These are phyloP conservation scores for Glomeris maerens DNA, from an alignment of 1,140 invertebrate species.

Conservation along the genomic window DNA sequence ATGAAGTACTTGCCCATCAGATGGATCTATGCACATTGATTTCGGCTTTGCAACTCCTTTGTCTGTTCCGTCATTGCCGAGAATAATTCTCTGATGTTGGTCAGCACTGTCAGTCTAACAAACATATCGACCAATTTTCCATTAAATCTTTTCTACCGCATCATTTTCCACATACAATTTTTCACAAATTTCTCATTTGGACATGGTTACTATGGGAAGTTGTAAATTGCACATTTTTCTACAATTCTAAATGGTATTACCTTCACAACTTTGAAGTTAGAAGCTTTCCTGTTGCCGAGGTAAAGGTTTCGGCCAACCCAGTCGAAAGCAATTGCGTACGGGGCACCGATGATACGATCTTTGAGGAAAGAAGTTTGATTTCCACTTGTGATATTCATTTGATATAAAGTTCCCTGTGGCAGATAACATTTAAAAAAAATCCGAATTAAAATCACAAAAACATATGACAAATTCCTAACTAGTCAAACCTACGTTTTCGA, in stretches of 20 bases:
- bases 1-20: conserved; percentile 54
- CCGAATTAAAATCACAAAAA: conserved; percentile 13
- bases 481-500: conserved; percentile 29
- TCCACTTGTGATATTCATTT: conserved; percentile 66
- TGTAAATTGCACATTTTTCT: background rate
- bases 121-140: conserved; percentile 9
- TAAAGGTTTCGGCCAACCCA: conserved; percentile 92
- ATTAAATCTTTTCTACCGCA: no score
- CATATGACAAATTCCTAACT: conserved; percentile 9
- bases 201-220: no score
- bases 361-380: conserved; percentile 69
- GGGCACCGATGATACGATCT: conserved; percentile 70
- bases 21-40: conserved; percentile 76
- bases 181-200: no score
- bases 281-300: conserved; percentile 77
- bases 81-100: conserved; percentile 67
- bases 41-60: conserved; percentile 75
- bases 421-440: conserved; percentile 19
- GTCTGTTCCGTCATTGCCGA: conserved; percentile 77
- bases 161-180: no score
- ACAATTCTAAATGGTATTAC: conserved; percentile 17
- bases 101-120: conserved; percentile 56
- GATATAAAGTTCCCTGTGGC: conserved; percentile 66
- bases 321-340: conserved; percentile 83
- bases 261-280: conserved; percentile 83